Base-by-base conservation (phyloP, 1,140 invertebrate species). In the Bemisia tabaci region DNA sequence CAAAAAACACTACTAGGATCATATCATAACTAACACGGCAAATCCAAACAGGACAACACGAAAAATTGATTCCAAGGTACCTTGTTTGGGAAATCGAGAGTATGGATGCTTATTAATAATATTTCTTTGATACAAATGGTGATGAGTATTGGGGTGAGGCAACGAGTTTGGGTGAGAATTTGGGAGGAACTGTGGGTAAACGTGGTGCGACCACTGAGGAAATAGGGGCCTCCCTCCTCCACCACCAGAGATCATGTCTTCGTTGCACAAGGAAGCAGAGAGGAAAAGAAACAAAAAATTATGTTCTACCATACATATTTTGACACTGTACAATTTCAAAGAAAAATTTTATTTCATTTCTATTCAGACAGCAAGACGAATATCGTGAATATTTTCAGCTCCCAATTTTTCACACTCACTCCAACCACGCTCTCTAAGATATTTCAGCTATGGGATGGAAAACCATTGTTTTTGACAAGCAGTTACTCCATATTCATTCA, bases 181-280 rank as follows among this genome's bases (percentile, higher is more conserved):
- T 71, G 90, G 89, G 78, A 92, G 83, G 82, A 92, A 92, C 84
- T 92, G 90, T 71, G 90, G 90, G 79, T 92, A 92, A 74, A 92
- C 90, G 81, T 92, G 90, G 80, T 92, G 90, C 72, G 90, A 92
- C 90, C 91, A 92, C 81, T 92, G 90, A 72, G 90, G 90, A 78
- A 92, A 93, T 75, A 92, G 82, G 73, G 91, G 90, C 76, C 89
- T 83, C 63, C 73, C 68, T 70, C 74, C 74, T 71, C 27, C 62
- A 23, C 26, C 24, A 25, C 26, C 61, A 62, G 21, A 62, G 22
- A 58, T 65, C 64, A 65, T 65, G 33, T 48, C 33, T 48, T n/a
- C n/a, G 21, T 63, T 61, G 73, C 67, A 69, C 72, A 72, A 71
- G 71, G 69, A 68, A 39, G 26, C n/a, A 64, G 22, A 26, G 21